Evolutionary conservation across 2,113 vertebrate species (phyloP), one percentile per base, ranked within the genome.

Genomic region (Bubo blakistoni): DNA sequence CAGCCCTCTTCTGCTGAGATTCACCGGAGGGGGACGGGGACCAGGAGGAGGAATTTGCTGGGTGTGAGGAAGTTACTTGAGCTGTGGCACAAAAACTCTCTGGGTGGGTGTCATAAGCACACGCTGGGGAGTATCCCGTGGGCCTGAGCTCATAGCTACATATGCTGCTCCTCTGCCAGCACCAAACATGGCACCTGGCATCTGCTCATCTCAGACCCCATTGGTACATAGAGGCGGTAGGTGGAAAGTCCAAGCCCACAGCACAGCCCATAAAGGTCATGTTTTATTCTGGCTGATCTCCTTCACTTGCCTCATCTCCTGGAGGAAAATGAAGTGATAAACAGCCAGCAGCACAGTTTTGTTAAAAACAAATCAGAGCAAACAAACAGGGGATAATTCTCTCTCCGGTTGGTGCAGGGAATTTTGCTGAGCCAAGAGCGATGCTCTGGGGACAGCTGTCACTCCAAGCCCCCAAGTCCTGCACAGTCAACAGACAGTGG

Each of bases 241-340:
- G 92, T 92, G 94, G 96, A 95, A 96, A 97, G 97, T 96, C 96
- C 97, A 94, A 97, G 94, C 96, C 97, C 95, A 97, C 96, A 94
- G 89, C 91, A 92, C 70, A 96, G 81, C 94, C 96, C 91, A 83
- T 38, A 96, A 97, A 97, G 94, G 96, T 97, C 97, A 90, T 94
- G 92, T 94, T 96, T 96, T 97, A 96, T 97, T 97, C 93, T 96
- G 94, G 93, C 97, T 97, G 92, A 97, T 96, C 97, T 97, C 81
- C 77, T 94, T 92, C 32, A 1, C 97, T 96, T 95, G 94, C 91
- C 89, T 97, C 95, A 95, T 97, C 94, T 97, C 93, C 96, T 96
- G 90, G 84, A 96, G 94, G 94, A 92, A 95, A 97, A 97, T 11
- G 84, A 94, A 95, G 96, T 62, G 89, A 91, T 96, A 96, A 97